Evolutionary conservation across 2,113 vertebrate species (phyloP).

Genomic region (Zapus hudsonius): DNA sequence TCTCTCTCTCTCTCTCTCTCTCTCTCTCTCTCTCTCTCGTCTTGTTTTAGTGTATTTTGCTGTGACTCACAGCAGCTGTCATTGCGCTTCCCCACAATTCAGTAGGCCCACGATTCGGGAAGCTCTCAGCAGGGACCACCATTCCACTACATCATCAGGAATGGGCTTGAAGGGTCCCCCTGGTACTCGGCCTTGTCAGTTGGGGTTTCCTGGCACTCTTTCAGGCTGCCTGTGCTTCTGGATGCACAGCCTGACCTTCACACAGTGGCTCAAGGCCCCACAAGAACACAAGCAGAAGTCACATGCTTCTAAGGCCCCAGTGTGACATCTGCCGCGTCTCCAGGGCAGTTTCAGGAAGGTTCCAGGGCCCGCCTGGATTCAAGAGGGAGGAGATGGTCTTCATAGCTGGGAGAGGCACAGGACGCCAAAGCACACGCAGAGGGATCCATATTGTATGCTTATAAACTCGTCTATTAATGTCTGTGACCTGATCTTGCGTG

Average conservation of each 20-base stretch:
- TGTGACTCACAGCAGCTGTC: not conserved
- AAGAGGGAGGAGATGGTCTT: not conserved
- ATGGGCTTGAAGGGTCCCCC: not conserved
- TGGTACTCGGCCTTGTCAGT: not conserved
- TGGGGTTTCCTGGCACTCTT: not conserved
- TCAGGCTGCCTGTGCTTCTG: not conserved
- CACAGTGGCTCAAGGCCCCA: not conserved
- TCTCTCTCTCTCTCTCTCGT: no score
- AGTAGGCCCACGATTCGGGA: not conserved
- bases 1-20: no score
- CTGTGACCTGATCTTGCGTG: not conserved
- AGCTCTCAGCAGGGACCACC: not conserved
- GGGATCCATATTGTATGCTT: not conserved
- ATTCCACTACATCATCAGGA: not conserved
- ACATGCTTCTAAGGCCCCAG: not conserved
- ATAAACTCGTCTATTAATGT: not conserved
- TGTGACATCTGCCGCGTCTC: not conserved
- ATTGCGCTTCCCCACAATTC: not conserved
- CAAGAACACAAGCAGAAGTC: not conserved
- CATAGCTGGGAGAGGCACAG: not conserved
- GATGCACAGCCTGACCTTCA: not conserved
- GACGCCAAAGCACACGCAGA: not conserved
- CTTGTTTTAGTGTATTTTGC: no score
- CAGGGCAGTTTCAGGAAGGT: no score
- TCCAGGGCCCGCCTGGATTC: not conserved